phyloP scores from a whole-genome alignment of 2,113 vertebrate species.

The Myxocyprinus asiaticus region DNA sequence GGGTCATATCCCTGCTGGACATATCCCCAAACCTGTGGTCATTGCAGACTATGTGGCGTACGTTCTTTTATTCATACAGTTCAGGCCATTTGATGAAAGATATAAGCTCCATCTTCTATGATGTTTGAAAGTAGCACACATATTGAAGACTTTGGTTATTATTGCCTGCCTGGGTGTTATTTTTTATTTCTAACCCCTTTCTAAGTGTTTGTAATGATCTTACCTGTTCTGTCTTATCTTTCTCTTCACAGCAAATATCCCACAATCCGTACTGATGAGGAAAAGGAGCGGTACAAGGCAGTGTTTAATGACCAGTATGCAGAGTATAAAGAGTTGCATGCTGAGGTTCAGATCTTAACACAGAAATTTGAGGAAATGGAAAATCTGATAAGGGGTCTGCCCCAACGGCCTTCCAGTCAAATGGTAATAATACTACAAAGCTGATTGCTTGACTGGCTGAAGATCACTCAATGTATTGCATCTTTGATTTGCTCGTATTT shows the following conservation, averaged over 20 bases:
- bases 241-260: slow-evolving; percentile 84
- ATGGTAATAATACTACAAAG: slow-evolving; percentile 64
- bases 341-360: slow-evolving; percentile 83
- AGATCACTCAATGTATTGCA: too few relatives aligned
- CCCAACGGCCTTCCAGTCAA: slow-evolving; percentile 73
- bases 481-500: too few relatives aligned
- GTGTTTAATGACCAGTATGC: slow-evolving; percentile 96
- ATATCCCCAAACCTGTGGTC: slow-evolving; percentile 92
- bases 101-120: neutral
- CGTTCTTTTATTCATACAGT: slow-evolving; percentile 65
- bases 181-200: neutral
- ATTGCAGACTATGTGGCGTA: slow-evolving; percentile 94
- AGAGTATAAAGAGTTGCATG: slow-evolving; percentile 91
- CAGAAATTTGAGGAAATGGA: slow-evolving; percentile 87
- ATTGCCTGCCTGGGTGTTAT: neutral
- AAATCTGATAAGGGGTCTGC: slow-evolving; percentile 80
- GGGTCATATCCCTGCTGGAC: slow-evolving; percentile 88
- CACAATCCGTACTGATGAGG: slow-evolving; percentile 83
- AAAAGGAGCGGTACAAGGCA: slow-evolving; percentile 89
- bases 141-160: neutral
- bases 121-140: neutral
- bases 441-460: neutral
- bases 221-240: neutral
- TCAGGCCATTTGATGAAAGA: too few relatives aligned
- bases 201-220: neutral